Base-by-base conservation (phyloP, 2,797 vertebrate species). In the Schizothorax lantsangensis region DNA sequence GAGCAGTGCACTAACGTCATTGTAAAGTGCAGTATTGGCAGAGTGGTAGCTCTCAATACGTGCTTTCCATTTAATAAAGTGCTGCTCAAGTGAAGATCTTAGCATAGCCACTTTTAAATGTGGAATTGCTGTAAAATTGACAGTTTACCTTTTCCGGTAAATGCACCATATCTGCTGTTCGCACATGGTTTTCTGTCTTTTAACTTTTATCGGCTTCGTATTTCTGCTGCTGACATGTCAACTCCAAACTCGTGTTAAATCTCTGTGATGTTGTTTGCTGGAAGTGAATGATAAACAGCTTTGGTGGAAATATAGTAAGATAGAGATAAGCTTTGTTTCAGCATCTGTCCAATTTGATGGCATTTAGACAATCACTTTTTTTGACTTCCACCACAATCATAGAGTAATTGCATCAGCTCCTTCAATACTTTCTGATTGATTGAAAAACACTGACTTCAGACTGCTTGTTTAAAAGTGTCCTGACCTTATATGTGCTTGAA, bases 11-110 rank as follows among this genome's bases (percentile, higher is more conserved):
- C 43, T 57, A 57, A 79, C 30, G 49, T 68, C 40, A 30, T 45
- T 77, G 43, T 79, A 36, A 85, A 79, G 64, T 71, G 64, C 84
- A 33, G 49, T 47, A 36, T n/a, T 71, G n/a, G 23, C 73, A 49
- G 57, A 30, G 45, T 77, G 73, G 21, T 33, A 43, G 47, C 66
- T 66, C 30, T 66, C 59, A 38, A 52, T 66, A 77, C 10, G 6
- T 49, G 21, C 73, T 40, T 45, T 57, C 49, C 26, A 33, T 79
- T 54, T 69, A 17, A 52, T 38, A 19, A 57, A 79, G 47, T 57
- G 84, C 69, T 66, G 33, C 21, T 83, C n/a, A 62, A 45, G 69
- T 19, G 54, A 30, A 38, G 8, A 52, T 66, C 73, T 75, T 64
- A 3, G 36, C 47, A 36, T 45, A 4, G 45, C 1, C 23, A 8